phyloP scores from a whole-genome alignment of 1,140 invertebrate species.

The Pachypsylla venusta region DNA sequence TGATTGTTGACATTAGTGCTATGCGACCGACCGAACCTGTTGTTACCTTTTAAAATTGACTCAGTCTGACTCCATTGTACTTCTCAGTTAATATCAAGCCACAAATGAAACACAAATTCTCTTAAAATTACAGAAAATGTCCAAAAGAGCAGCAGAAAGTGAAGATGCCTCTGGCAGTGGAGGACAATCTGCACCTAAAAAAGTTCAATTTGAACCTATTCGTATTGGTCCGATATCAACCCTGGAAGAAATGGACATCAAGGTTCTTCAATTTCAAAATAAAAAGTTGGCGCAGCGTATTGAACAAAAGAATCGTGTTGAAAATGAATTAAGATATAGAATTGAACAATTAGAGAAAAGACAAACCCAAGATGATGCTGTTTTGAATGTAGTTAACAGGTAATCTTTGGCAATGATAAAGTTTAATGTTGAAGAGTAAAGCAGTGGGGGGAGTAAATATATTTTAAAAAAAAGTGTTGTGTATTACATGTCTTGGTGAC shows the following conservation, averaged over 20 bases:
- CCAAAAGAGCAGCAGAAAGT: slow-evolving; percentile 48
- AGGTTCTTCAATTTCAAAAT: slow-evolving; percentile 92
- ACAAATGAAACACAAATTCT: too few species aligned
- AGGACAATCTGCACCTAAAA: slow-evolving; percentile 64
- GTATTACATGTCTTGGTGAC: too few species aligned
- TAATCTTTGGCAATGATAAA: too few species aligned
- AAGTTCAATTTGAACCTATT: slow-evolving; percentile 86
- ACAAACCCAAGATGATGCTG: slow-evolving; percentile 94
- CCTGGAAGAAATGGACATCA: slow-evolving; percentile 93
- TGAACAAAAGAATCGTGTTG: slow-evolving; percentile 74
- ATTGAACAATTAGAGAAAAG: slow-evolving; percentile 95
- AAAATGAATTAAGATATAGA: slow-evolving; percentile 74
- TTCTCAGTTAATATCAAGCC: too few species aligned
- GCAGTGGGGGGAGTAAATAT: too few species aligned
- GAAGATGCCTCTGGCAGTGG: slow-evolving; percentile 37
- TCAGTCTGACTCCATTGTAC: too few species aligned
- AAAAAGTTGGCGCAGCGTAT: slow-evolving; percentile 88
- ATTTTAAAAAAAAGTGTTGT: too few species aligned
- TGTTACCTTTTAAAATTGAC: too few species aligned
- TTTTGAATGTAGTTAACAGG: slow-evolving; percentile 94
- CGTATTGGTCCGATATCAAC: slow-evolving; percentile 84
- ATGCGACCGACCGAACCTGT: too few species aligned
- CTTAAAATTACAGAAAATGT: slow-evolving; percentile 43
- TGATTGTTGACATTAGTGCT: too few species aligned
- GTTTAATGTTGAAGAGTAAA: too few species aligned